A percentile compares a stretch with the other conserved stretches of the same genome.
These are phyloP conservation scores for Oikopleura albicans DNA, from an alignment of 23 tunicate genomes.

Conservation along the genomic window DNA sequence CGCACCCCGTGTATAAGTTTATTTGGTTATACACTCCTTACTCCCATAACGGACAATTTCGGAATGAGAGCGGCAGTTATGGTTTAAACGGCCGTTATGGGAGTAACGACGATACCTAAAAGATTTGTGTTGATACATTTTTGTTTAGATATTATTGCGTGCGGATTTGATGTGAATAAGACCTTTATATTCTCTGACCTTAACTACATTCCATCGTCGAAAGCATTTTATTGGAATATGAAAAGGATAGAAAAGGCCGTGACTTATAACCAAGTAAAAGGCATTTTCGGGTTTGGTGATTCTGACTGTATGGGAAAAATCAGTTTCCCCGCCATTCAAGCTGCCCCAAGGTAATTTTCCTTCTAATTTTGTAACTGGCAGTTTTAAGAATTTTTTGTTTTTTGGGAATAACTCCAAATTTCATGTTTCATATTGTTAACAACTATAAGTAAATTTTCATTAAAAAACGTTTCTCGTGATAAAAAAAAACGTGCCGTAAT, in stretches of 20 bases:
- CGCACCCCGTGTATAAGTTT: too few relatives aligned
- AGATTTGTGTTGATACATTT: too few relatives aligned
- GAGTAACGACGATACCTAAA: too few relatives aligned
- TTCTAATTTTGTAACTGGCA: background rate
- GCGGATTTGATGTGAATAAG: slow-evolving; percentile 85
- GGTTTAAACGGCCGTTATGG: too few relatives aligned
- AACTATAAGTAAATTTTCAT: too few relatives aligned
- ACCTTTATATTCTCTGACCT: slow-evolving; percentile 91
- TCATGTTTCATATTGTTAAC: too few relatives aligned
- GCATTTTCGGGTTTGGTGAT: slow-evolving; percentile 86
- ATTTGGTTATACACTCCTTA: too few relatives aligned
- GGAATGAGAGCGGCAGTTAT: too few relatives aligned
- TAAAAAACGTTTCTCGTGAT: too few relatives aligned
- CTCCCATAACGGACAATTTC: too few relatives aligned
- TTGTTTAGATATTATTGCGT: slow-evolving; percentile 59
- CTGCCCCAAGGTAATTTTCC: slow-evolving; percentile 28
- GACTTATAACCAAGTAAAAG: slow-evolving; percentile 87
- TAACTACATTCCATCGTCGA: slow-evolving; percentile 53
- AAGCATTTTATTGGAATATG: slow-evolving; percentile 90
- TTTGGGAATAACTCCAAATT: background rate
- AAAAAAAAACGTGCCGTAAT: too few relatives aligned
- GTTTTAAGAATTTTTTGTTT: background rate
- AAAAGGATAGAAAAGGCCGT: slow-evolving; percentile 71
- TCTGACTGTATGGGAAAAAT: slow-evolving; percentile 87
- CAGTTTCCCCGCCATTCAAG: slow-evolving; percentile 98